Percentiles rank a stretch among this genome's conserved stretches.
Conservation (phyloP, 2,113 vertebrate species). For the Lampris incognitus region DNA sequence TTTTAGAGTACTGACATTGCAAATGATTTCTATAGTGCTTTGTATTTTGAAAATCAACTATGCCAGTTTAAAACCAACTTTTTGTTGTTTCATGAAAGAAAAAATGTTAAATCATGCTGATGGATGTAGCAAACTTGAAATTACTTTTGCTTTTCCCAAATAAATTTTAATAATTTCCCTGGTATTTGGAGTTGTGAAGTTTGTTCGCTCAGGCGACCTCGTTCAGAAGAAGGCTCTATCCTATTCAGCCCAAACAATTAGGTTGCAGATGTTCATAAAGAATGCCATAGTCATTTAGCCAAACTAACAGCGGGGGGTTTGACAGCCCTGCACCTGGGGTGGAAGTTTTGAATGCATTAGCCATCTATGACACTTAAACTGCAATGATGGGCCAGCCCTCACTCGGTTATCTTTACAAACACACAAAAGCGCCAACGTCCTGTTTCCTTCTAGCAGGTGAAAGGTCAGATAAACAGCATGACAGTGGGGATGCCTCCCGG, state of each 20-base stretch:
- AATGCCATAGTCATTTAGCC: constrained; percentile 25
- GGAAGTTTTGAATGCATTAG: constrained; percentile 31
- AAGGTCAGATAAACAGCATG: constrained; percentile 80
- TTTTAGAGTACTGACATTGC: background rate
- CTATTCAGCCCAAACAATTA: constrained; percentile 48
- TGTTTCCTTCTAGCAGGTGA: constrained; percentile 80
- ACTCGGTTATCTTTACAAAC: constrained; percentile 77
- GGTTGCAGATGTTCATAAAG: constrained; percentile 11
- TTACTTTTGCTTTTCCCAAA: constrained; percentile 30
- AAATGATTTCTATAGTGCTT: background rate
- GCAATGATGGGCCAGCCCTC: constrained; percentile 38
- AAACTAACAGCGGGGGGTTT: background rate
- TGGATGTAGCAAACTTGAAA: constrained; percentile 51
- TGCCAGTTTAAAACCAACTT: background rate
- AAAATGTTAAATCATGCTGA: constrained; percentile 42
- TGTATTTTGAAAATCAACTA: background rate
- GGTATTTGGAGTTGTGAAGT: constrained; percentile 46
- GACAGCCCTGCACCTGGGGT: constrained; percentile 58
- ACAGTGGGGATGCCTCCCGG: constrained; percentile 66
- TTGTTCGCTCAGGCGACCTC: constrained; percentile 25
- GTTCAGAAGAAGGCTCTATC: constrained; percentile 65
- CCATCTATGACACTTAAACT: constrained; percentile 54
- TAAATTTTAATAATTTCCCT: constrained; percentile 13
- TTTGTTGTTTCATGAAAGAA: background rate
- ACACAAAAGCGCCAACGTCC: constrained; percentile 75